Evolutionary conservation across 2,888 invertebrate species (phyloP).

Genomic region (Erannis defoliaria): DNA sequence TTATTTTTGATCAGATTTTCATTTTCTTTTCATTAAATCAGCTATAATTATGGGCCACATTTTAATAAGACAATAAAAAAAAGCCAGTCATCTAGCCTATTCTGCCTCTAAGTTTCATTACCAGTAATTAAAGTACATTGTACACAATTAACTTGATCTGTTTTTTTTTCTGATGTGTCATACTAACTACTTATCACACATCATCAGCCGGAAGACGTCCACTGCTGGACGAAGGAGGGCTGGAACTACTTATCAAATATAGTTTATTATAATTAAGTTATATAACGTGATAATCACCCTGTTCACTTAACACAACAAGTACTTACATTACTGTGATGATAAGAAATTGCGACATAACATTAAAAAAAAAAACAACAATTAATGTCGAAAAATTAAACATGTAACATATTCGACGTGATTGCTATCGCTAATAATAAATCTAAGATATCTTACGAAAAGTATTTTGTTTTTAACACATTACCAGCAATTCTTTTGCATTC

Average conservation of each 20-base stretch:
- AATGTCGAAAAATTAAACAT: neutral
- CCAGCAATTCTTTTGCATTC: conserved; percentile 16
- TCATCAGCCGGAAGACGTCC: too few species aligned
- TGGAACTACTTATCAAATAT: conserved; percentile 18
- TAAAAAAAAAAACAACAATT: conserved; percentile 18
- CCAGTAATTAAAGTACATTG: neutral
- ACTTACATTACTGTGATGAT: conserved; percentile 33
- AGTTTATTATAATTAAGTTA: conserved; percentile 14
- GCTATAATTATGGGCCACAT: too few species aligned
- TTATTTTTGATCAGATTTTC: too few species aligned
- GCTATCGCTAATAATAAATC: neutral
- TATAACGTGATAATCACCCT: conserved; percentile 34
- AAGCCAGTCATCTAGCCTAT: too few species aligned
- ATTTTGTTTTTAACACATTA: conserved; percentile 4
- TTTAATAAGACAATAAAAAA: too few species aligned
- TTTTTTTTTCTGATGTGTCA: conserved; percentile 27
- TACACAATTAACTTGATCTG: neutral
- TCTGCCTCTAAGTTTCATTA: neutral
- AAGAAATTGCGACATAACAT: conserved; percentile 1
- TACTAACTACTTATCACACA: conserved; percentile 15
- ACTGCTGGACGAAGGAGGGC: too few species aligned
- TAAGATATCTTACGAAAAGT: conserved; percentile 18
- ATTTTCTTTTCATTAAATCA: too few species aligned
- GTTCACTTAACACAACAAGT: conserved; percentile 30
- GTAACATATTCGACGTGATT: conserved; percentile 1